Conservation (phyloP, 2,888 invertebrate genomes). For the Cybosia mesomella region DNA sequence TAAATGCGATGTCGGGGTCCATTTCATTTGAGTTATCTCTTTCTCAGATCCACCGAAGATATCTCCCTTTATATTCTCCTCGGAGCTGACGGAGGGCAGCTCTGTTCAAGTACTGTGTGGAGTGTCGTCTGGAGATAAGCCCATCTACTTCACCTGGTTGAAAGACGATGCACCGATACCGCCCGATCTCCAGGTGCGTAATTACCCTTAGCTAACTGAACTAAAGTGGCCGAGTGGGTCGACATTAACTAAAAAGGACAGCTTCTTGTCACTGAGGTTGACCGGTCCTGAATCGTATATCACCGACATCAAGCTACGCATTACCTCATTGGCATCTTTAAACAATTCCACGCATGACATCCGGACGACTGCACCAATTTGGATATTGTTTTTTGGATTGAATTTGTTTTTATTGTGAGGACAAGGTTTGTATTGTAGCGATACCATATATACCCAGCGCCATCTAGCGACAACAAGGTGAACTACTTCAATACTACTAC, state of each 20-base stretch:
- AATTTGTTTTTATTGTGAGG: no score
- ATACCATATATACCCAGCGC: no score
- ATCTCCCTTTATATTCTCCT: slow-evolving; percentile 94
- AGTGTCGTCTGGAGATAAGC: slow-evolving; percentile 90
- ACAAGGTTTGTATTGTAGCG: no score
- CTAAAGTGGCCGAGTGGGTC: not conserved
- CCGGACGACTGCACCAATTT: no score
- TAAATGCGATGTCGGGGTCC: not conserved
- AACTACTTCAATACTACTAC: no score
- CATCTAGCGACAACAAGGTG: no score
- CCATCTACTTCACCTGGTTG: slow-evolving; percentile 90
- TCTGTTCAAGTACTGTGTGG: slow-evolving; percentile 93
- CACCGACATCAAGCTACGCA: no score
- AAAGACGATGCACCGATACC: slow-evolving; percentile 89
- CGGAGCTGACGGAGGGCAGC: slow-evolving; percentile 93
- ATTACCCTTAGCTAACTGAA: not conserved
- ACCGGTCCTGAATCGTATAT: not conserved
- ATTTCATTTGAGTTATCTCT: not conserved
- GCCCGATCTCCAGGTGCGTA: slow-evolving; percentile 86
- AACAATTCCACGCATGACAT: no score
- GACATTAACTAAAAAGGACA: not conserved
- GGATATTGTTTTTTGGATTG: no score
- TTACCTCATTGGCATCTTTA: no score
- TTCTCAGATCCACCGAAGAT: slow-evolving; percentile 92
- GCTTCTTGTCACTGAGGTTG: no score